Percentiles rank a stretch among this genome's conserved stretches.
Conservation (phyloP, 2,113 vertebrate species). For the Trematocara zebra region DNA sequence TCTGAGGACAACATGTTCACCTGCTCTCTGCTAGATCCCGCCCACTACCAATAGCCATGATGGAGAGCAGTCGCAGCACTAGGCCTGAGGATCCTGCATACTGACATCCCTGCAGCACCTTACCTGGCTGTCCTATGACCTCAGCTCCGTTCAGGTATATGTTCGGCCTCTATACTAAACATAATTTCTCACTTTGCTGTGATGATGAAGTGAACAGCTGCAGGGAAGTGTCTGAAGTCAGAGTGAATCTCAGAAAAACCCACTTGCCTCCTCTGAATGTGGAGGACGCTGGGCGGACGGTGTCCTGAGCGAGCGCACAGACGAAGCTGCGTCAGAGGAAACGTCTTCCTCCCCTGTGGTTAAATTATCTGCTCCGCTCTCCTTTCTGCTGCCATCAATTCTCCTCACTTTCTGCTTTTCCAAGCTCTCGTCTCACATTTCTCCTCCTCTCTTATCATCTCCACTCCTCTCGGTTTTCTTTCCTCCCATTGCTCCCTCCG, state of each 20-base stretch:
- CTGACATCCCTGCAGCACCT: neutral
- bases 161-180: neutral
- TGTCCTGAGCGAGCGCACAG: neutral
- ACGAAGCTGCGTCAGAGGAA: constrained; percentile 28
- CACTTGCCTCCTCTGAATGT: neutral
- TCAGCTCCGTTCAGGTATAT: neutral
- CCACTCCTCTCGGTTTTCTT: neutral
- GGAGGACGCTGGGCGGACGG: neutral
- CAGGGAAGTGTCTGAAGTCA: neutral
- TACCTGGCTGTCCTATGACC: neutral
- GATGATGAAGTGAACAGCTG: neutral
- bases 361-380: constrained; percentile 11
- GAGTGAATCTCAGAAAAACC: neutral
- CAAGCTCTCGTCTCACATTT: constrained; percentile 1
- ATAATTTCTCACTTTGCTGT: neutral
- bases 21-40: neutral
- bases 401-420: constrained; percentile 4
- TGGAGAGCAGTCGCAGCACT: neutral
- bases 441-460: neutral
- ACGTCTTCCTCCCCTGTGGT: constrained; percentile 10
- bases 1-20: neutral
- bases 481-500: neutral
- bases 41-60: neutral
- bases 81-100: neutral
- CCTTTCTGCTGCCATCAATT: constrained; percentile 6